Evolutionary conservation across 2,797 vertebrate genomes (phyloP), one percentile per base, ranked within the genome.

Genomic region (Eulemur mongoz): DNA sequence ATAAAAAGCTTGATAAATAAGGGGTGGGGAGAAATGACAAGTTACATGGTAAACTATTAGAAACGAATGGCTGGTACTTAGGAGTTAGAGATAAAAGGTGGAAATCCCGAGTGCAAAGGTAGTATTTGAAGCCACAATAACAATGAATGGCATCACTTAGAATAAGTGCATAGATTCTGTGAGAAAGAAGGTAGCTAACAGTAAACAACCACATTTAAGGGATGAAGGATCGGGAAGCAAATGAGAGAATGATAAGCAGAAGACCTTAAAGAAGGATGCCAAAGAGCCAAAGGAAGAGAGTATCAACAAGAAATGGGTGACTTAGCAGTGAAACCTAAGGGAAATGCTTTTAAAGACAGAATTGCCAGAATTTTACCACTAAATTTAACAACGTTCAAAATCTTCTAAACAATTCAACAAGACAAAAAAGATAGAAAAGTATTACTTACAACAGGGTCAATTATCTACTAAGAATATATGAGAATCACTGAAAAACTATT

Each of bases 321-420:
- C 57, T 48, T 57, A 59, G 32, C 18, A 65, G 38, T 69, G 54
- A 91, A 67, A 69, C 11, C 67, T 90, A 90, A 61, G 67, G 48
- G 70, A 95, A 89, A 79, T 69, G 40, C 10, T 38, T 73, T 79
- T 57, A 78, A 88, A 91, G 83, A 91, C 11, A 88, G 15, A 27
- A 45, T 79, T 73, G 18, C 1, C 32, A 90, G 75, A 80, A 86
- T 89, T 54, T 23, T 48, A 78, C 15, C 63, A 94, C 38, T 78
- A 87, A 89, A 82, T 57, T 63, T 67, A 92, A 76, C 6, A n/a
- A 0, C 54, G 22, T 79, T 94, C 61, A 90, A 92, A 89, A 94
- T 79, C 35, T 52, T 93, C 35, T 50, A 90, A 43, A 30, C 48
- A 83, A 95, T 69, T 50, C 48, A 65, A 17, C 13, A 89, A 30